Base-by-base conservation (phyloP, 2,113 vertebrate species). In the Oryzias curvinotus region DNA sequence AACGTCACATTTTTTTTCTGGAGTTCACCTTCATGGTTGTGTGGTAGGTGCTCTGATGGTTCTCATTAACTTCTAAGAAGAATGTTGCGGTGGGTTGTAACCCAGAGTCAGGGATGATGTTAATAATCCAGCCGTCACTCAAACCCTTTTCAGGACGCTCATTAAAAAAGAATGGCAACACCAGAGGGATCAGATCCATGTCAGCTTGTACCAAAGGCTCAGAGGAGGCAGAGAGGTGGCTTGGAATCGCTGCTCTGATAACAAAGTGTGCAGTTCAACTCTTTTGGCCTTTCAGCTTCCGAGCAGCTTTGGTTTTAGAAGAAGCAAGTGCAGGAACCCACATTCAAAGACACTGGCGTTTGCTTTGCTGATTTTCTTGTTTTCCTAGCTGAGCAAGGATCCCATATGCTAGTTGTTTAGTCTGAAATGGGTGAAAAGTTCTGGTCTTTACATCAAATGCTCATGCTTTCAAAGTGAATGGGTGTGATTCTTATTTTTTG, bases 141-240 rank as follows among this genome's bases (percentile, higher is more conserved):
- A 52, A 83, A 51, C 82, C 57, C 82, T 42, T 53, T 84, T 79
- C 50, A 61, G 82, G 85, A 69, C 85, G 52, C 77, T 91, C 85
- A 89, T 92, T 91, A 85, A 88, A 87, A 91, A 91, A 81, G 78
- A 91, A 88, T 90, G 71, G 85, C 67, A 65, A 86, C 60, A 88
- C 91, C 83, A 85, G 68, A 71, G 73, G 70, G 74, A 83, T 89
- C 81, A 81, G 46, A 85, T 82, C 71, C 87, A 77, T 80, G 68
- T 77, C 80, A 91, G 78, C 46, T 71, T 79, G 71, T 71, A 80
- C 68, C 65, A 50, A 65, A 89, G 90, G 89, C 83, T 85, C 88
- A 82, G 64, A 71, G 75, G 66, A 78, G 71, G 84, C 84, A 84
- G 65, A 58, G 66, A 74, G 87, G 82, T 76, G 73, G 36, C 66